A percentile compares a stretch with the other conserved stretches of the same genome.
Conservation (phyloP, 1,140 invertebrate genomes). For the Pectinophora gossypiella region DNA sequence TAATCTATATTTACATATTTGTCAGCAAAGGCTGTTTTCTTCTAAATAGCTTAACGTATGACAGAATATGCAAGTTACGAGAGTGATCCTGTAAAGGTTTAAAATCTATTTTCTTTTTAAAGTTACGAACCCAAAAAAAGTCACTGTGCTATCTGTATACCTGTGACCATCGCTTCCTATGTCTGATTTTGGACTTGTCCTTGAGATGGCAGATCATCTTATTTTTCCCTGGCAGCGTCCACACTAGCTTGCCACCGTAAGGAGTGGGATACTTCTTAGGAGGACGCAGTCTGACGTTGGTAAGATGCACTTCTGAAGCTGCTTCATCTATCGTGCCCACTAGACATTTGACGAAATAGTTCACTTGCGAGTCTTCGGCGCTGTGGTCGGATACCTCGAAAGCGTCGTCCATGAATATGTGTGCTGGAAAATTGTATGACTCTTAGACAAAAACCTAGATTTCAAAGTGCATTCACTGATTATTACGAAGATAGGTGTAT, state of each 20-base stretch:
- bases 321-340: conserved; percentile 95
- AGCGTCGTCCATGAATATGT: conserved; percentile 99
- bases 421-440: conserved; percentile 78
- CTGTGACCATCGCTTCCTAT: conserved; percentile 96
- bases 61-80: no score
- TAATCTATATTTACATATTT: no score
- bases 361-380: conserved; percentile 95
- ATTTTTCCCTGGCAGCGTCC: conserved; percentile 97
- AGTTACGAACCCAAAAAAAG: no score
- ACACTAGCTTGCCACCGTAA: conserved; percentile 96
- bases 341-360: conserved; percentile 95
- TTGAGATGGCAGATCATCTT: conserved; percentile 99
- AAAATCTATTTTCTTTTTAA: no score
- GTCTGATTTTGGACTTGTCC: conserved; percentile 96
- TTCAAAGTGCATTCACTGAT: no score
- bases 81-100: no score
- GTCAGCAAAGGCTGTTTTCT: no score
- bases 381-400: conserved; percentile 97
- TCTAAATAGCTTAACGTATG: no score
- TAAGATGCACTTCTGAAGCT: conserved; percentile 95
- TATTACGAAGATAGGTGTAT: no score
- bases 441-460: no score
- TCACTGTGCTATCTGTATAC: no score
- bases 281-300: conserved; percentile 88
- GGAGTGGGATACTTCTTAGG: conserved; percentile 96